Percentiles rank a stretch among this genome's conserved stretches.
Evolutionary conservation across 2,888 invertebrate genomes (phyloP).

Genomic region (Phalangium opilio): DNA sequence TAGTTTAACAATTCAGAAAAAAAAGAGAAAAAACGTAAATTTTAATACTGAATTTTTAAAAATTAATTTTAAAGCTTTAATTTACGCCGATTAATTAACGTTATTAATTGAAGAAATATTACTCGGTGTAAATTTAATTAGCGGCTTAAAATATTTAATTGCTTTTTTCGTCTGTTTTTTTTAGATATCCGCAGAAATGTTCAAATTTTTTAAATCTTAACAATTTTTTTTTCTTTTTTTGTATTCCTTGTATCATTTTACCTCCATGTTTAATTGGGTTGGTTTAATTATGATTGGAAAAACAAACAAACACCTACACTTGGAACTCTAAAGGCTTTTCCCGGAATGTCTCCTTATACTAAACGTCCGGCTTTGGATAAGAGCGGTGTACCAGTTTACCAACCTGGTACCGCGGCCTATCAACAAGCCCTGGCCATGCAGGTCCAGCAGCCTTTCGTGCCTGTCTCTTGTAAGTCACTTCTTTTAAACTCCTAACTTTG

Average conservation of each 20-base stretch:
- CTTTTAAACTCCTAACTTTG: no score
- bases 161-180: slow-evolving; percentile 4
- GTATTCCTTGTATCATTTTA: neutral
- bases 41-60: neutral
- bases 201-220: slow-evolving; percentile 1
- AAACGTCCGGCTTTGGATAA: slow-evolving; percentile 84
- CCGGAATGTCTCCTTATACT: slow-evolving; percentile 89
- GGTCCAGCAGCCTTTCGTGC: slow-evolving; percentile 79
- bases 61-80: neutral
- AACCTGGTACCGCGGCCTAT: slow-evolving; percentile 54
- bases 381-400: slow-evolving; percentile 89
- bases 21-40: no score
- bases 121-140: slow-evolving; percentile 16
- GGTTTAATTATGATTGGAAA: no score
- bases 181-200: neutral
- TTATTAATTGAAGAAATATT: neutral
- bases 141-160: neutral
- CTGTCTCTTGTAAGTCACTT: slow-evolving; percentile 90
- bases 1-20: neutral
- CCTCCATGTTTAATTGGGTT: neutral
- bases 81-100: neutral
- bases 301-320: no score
- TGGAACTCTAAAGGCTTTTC: slow-evolving; percentile 54
- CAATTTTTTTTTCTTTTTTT: slow-evolving; percentile 1
- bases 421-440: slow-evolving; percentile 70